Evolutionary conservation across 2,113 vertebrate species (phyloP).

Genomic region (western clawed frog (Xenopus tropicalis)): DNA sequence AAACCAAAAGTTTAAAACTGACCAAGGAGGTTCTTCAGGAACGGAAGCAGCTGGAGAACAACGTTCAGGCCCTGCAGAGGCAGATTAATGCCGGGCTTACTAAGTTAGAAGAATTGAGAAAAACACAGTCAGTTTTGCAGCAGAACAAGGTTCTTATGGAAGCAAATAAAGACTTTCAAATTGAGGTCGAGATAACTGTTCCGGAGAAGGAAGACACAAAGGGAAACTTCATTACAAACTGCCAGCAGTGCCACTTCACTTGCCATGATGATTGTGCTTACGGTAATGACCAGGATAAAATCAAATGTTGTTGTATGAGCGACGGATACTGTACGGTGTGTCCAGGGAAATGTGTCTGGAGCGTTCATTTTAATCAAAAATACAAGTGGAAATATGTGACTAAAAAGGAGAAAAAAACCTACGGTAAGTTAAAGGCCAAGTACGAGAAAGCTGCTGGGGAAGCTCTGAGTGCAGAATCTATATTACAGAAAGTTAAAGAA

Average conservation of each 20-base stretch:
- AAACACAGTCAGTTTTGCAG: slow-evolving; percentile 14
- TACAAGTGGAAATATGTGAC: slow-evolving; percentile 14
- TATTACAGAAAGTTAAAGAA: too few species aligned
- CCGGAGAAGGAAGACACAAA: neutral
- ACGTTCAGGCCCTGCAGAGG: slow-evolving; percentile 27
- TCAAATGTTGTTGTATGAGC: fast-evolving
- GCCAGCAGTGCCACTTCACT: slow-evolving; percentile 38
- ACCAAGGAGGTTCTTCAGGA: slow-evolving; percentile 29
- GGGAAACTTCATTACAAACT: slow-evolving; percentile 5
- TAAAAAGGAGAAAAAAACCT: slow-evolving; percentile 19
- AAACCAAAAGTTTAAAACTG: slow-evolving; percentile 18
- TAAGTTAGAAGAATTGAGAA: slow-evolving; percentile 34
- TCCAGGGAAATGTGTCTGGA: slow-evolving; percentile 36
- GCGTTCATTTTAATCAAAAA: slow-evolving; percentile 39
- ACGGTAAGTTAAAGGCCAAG: too few species aligned
- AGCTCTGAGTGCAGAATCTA: too few species aligned
- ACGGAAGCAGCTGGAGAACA: slow-evolving; percentile 13
- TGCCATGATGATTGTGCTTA: neutral
- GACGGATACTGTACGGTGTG: slow-evolving; percentile 9
- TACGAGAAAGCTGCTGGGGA: slow-evolving; percentile 43
- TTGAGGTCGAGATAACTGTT: slow-evolving; percentile 13
- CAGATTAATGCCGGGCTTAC: slow-evolving; percentile 20
- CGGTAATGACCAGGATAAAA: neutral
- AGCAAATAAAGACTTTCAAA: slow-evolving; percentile 43
- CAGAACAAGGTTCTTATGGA: slow-evolving; percentile 20